A percentile compares a stretch with the other conserved stretches of the same genome.
phyloP scores from a whole-genome alignment of 2,797 vertebrate genomes.

The Mormyrops attenuatus region DNA sequence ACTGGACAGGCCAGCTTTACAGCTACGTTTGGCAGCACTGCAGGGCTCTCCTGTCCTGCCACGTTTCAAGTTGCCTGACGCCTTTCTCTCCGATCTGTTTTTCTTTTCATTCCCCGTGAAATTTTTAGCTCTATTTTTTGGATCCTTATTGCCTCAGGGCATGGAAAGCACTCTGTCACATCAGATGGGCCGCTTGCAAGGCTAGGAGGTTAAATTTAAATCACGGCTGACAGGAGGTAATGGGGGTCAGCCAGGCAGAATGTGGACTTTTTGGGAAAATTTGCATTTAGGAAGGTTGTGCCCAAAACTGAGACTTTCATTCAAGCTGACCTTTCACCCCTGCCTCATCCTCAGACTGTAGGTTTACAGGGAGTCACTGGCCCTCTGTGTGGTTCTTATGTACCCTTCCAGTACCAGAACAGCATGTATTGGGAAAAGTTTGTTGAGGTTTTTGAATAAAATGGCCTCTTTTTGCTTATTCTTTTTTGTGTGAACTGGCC shows the following conservation, averaged over 20 bases:
- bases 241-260: not conserved
- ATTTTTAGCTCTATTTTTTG: not conserved
- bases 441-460: not conserved
- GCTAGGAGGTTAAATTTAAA: not conserved
- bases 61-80: not conserved
- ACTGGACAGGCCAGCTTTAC: not conserved
- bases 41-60: not conserved
- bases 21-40: not conserved
- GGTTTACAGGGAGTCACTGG: not conserved
- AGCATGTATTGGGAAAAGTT: not conserved
- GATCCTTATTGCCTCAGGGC: not conserved
- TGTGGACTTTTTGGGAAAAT: not conserved
- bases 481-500: not conserved
- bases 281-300: not conserved
- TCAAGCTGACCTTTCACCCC: not conserved
- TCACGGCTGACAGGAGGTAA: not conserved
- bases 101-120: not conserved
- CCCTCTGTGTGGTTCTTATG: not conserved
- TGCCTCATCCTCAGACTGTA: not conserved
- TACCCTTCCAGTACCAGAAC: not conserved
- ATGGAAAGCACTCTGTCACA: not conserved
- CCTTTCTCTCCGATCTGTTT: not conserved
- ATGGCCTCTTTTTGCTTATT: not conserved
- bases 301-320: not conserved
- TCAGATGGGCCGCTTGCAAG: not conserved